Percentiles rank a stretch among this genome's conserved stretches.
These are phyloP conservation scores for Rhizoglyphus robini DNA, from an alignment of 1,140 invertebrate genomes.

Conservation along the genomic window DNA sequence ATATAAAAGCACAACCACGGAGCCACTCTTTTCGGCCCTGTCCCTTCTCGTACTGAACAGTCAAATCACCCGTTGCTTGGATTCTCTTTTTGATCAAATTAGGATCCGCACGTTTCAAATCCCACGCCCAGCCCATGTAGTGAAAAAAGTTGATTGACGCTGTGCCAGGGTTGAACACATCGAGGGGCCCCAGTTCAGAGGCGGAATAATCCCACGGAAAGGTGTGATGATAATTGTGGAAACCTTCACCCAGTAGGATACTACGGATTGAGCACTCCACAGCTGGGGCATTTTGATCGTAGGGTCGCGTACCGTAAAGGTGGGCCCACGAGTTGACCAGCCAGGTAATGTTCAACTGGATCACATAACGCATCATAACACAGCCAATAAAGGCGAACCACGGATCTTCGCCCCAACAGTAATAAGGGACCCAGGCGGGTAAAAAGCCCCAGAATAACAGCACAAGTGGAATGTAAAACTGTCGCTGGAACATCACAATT, in stretches of 20 bases:
- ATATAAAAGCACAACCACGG: no score
- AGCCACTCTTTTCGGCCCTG: no score
- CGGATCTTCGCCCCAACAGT: slow-evolving; percentile 31
- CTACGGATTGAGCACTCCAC: slow-evolving; percentile 56
- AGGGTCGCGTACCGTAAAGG: slow-evolving; percentile 74
- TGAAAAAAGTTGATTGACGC: no score
- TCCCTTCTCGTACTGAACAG: no score
- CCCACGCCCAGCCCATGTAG: no score
- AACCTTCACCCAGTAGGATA: slow-evolving; percentile 65
- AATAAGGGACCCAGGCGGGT: neutral
- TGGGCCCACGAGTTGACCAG: slow-evolving; percentile 84
- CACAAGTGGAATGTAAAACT: slow-evolving; percentile 59
- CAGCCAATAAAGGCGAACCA: slow-evolving; percentile 63
- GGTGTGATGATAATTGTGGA: no score
- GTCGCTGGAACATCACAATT: slow-evolving; percentile 70
- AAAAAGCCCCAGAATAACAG: slow-evolving; percentile 68
- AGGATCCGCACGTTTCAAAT: slow-evolving; percentile 31
- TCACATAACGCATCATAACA: slow-evolving; percentile 41
- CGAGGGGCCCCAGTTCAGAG: no score
- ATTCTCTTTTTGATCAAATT: neutral
- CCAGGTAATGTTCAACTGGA: slow-evolving; percentile 83
- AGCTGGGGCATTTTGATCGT: slow-evolving; percentile 61
- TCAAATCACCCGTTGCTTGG: neutral
- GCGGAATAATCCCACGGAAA: no score
- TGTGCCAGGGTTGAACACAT: slow-evolving; percentile 48